Evolutionary conservation across 1,140 invertebrate species (phyloP).

Genomic region (Drosophila baimaii): DNA sequence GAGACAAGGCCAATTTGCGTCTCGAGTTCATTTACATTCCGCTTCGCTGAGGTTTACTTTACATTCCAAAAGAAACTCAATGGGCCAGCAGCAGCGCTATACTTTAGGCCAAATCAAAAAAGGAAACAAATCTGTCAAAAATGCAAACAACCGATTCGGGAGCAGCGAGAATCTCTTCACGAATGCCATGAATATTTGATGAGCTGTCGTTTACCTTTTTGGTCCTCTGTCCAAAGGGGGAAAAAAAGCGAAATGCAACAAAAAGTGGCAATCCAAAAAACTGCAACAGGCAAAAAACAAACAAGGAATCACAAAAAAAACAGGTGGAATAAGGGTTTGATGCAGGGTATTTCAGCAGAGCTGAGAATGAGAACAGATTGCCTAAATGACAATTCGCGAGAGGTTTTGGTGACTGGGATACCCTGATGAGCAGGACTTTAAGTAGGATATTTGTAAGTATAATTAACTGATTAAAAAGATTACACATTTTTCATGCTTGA

Average conservation of each 20-base stretch:
- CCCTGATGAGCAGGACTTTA: too few relatives aligned
- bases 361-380: constrained; percentile 28
- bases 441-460: too few relatives aligned
- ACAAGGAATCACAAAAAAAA: constrained; percentile 11
- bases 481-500: too few relatives aligned
- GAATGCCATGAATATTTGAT: constrained; percentile 46
- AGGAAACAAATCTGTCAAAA: constrained; percentile 30
- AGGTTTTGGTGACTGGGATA: not conserved
- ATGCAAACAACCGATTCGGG: constrained; percentile 40
- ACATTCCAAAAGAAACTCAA: constrained; percentile 33
- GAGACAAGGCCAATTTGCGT: constrained; percentile 56
- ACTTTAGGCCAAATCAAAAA: not conserved
- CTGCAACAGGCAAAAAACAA: constrained; percentile 49
- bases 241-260: constrained; percentile 23
- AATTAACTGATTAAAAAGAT: not conserved
- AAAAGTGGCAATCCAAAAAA: constrained; percentile 38
- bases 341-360: not conserved
- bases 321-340: not conserved
- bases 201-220: constrained; percentile 52
- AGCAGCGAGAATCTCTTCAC: constrained; percentile 22
- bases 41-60: constrained; percentile 32
- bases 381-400: constrained; percentile 1
- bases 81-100: constrained; percentile 16
- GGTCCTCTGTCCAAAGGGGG: not conserved
- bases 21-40: constrained; percentile 60